Conservation (phyloP, 2,797 vertebrate genomes). For the Chaunax sp. region DNA sequence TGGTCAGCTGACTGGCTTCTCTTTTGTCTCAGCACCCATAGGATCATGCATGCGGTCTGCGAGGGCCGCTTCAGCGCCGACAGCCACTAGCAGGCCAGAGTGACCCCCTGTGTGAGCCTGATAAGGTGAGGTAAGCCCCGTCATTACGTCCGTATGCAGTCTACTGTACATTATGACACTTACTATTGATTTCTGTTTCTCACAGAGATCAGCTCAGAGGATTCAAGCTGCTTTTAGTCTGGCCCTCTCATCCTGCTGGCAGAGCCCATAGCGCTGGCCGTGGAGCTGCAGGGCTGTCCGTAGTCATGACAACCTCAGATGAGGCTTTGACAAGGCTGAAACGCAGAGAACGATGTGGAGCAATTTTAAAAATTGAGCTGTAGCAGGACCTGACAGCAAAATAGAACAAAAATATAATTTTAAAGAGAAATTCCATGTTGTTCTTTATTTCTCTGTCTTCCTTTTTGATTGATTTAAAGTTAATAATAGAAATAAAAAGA, state of each 20-base stretch:
- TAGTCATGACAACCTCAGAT: constrained; percentile 29
- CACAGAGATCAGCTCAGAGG: constrained; percentile 27
- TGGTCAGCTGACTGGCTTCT: not conserved
- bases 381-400: no score
- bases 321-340: constrained; percentile 7
- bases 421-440: no score
- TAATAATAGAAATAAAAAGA: not conserved
- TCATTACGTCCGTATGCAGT: constrained; percentile 31
- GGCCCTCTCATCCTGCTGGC: constrained; percentile 23
- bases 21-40: constrained; percentile 8
- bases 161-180: constrained; percentile 37
- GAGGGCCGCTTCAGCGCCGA: constrained; percentile 9
- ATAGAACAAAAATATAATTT: no score
- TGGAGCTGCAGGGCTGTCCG: constrained; percentile 13
- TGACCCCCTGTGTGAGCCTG: constrained; percentile 28
- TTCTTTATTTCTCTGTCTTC: not conserved
- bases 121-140: constrained; percentile 33
- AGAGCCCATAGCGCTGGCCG: not conserved
- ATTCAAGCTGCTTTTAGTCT: constrained; percentile 42
- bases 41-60: not conserved
- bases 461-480: not conserved
- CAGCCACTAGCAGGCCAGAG: constrained; percentile 16
- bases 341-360: constrained; percentile 15
- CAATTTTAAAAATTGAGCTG: no score
- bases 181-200: constrained; percentile 37